Percentiles rank a stretch among this genome's conserved stretches.
These are phyloP conservation scores for Epirrita christyi DNA, from an alignment of 2,888 invertebrate species.

Conservation along the genomic window DNA sequence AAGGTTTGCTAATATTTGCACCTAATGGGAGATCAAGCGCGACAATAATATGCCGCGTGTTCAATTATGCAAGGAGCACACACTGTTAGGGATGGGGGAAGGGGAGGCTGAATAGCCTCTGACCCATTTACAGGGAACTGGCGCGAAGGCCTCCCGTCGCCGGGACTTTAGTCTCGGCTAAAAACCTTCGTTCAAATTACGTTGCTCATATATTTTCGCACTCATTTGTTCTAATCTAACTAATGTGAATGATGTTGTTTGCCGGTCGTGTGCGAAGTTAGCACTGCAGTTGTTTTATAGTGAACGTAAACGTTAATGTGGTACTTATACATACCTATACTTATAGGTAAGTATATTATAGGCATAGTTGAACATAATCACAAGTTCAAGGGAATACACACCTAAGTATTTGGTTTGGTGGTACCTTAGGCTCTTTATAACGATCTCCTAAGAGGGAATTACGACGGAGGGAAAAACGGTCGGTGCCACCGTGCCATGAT, in stretches of 20 bases:
- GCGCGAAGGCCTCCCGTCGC: constrained; percentile 58
- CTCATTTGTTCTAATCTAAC: constrained; percentile 40
- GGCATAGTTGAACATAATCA: no score
- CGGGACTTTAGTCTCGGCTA: constrained; percentile 42
- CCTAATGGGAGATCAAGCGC: constrained; percentile 59
- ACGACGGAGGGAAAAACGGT: no score
- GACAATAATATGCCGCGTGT: constrained; percentile 80
- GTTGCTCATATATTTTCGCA: constrained; percentile 40
- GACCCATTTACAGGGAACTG: constrained; percentile 78
- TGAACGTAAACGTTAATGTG: neutral
- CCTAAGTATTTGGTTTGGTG: no score
- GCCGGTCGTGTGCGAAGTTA: constrained; percentile 16
- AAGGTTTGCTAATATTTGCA: constrained; percentile 57
- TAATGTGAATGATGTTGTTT: constrained; percentile 35
- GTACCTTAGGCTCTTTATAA: no score
- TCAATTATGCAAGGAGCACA: constrained; percentile 81
- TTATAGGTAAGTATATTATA: no score
- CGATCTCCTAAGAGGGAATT: no score
- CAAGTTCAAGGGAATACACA: no score
- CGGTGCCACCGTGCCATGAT: no score
- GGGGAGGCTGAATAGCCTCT: constrained; percentile 69
- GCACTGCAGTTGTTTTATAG: constrained; percentile 7
- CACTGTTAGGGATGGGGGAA: constrained; percentile 57
- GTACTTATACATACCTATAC: no score
- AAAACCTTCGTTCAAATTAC: constrained; percentile 42